Evolutionary conservation across 2,113 vertebrate species (phyloP).

Genomic region (Gymnocephalus cernua): DNA sequence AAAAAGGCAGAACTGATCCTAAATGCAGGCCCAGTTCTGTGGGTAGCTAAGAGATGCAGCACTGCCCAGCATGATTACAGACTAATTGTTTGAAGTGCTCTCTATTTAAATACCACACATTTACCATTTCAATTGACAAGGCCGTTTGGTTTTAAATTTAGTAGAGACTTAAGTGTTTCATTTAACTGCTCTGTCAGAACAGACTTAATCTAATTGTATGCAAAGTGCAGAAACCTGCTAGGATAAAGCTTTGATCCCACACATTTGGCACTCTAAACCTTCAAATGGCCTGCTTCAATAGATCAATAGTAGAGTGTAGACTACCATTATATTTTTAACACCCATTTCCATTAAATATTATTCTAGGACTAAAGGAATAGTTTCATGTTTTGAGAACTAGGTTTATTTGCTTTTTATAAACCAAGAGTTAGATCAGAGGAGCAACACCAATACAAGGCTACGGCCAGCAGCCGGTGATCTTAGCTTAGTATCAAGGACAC

Average conservation of each 20-base stretch:
- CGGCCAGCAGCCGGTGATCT: background rate
- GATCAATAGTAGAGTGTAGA: slow-evolving; percentile 26
- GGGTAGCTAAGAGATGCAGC: background rate
- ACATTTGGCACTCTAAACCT: slow-evolving; percentile 64
- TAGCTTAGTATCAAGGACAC: background rate
- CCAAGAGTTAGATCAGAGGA: background rate
- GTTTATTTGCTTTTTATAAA: background rate
- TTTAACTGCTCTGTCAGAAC: background rate
- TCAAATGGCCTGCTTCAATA: slow-evolving; percentile 8
- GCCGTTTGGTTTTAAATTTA: background rate
- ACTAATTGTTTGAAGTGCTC: background rate
- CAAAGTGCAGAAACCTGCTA: slow-evolving; percentile 49
- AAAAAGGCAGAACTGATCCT: slow-evolving; percentile 2
- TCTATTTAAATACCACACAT: background rate
- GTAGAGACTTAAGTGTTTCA: background rate
- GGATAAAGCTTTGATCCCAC: slow-evolving; percentile 54
- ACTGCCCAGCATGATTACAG: slow-evolving; percentile 11
- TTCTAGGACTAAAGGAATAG: background rate
- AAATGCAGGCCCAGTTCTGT: background rate
- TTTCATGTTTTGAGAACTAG: background rate
- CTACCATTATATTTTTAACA: background rate
- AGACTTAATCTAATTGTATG: background rate
- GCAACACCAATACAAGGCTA: background rate
- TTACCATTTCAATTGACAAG: background rate
- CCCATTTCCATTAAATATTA: background rate